Evolutionary conservation across 2,797 vertebrate genomes (phyloP).

Genomic region (Macropus fuliginosus): DNA sequence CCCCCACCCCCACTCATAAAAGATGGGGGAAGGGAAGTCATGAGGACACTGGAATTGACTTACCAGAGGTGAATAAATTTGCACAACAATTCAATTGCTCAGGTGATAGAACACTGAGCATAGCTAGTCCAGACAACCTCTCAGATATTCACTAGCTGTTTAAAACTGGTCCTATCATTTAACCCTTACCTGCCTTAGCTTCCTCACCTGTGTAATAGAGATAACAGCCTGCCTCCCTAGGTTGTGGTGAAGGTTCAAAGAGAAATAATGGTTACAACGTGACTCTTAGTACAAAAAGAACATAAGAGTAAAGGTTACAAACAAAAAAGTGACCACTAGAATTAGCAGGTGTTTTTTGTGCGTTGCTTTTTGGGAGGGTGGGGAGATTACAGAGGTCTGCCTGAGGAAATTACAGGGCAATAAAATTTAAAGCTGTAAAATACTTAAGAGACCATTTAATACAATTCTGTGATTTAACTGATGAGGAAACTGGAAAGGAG

Average conservation of each 20-base stretch:
- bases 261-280: too few species aligned
- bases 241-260: background rate
- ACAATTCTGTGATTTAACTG: background rate
- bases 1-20: too few species aligned
- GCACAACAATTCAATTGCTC: too few species aligned
- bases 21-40: background rate
- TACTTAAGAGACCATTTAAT: background rate
- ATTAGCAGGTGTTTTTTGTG: too few species aligned
- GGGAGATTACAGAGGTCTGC: background rate
- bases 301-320: too few species aligned
- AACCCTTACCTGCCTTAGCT: background rate
- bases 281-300: background rate
- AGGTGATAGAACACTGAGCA: background rate
- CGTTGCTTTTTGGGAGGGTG: background rate
- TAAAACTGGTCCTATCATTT: background rate
- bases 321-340: too few species aligned
- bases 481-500: background rate
- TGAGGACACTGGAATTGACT: background rate
- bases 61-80: too few species aligned
- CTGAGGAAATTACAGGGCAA: background rate
- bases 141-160: background rate
- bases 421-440: background rate
- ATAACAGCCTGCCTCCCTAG: background rate
- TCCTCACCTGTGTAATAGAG: background rate
- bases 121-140: background rate